Percentiles rank a stretch among this genome's conserved stretches.
These are phyloP conservation scores for Corythaeola cristata DNA, from an alignment of 2,113 vertebrate species.

Conservation along the genomic window DNA sequence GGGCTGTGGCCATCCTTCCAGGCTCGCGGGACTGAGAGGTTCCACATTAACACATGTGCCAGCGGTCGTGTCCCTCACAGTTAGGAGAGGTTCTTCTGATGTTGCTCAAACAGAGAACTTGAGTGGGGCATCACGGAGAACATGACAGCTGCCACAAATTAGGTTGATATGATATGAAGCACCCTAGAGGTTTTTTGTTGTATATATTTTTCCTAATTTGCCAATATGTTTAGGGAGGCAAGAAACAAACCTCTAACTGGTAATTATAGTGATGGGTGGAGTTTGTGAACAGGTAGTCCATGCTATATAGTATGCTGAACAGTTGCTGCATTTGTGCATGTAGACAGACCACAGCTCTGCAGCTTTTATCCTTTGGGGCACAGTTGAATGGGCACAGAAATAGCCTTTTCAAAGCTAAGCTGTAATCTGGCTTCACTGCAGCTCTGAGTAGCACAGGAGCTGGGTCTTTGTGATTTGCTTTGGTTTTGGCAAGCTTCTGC, in stretches of 20 bases:
- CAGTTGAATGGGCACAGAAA: neutral
- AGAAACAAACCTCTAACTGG: neutral
- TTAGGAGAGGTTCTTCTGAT: neutral
- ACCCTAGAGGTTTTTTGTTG: neutral
- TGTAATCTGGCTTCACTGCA: neutral
- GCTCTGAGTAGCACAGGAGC: neutral
- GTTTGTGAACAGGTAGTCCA: neutral
- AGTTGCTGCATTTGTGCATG: neutral
- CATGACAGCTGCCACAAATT: slow-evolving; percentile 7
- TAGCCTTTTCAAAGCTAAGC: neutral
- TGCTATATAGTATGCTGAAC: neutral
- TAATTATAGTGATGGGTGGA: neutral
- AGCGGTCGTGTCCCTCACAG: neutral
- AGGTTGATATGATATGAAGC: neutral
- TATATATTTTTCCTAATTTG: neutral
- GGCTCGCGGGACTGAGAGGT: neutral
- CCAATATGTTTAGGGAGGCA: neutral
- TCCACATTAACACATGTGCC: neutral
- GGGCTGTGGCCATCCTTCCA: neutral
- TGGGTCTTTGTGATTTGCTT: neutral
- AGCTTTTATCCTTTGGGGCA: neutral
- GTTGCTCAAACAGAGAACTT: neutral
- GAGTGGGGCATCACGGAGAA: neutral
- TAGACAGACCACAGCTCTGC: neutral
- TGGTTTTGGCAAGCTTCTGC: neutral